Percentiles rank a stretch among this genome's conserved stretches.
phyloP scores from a whole-genome alignment of 1,140 invertebrate species.

The Heliothis virescens region DNA sequence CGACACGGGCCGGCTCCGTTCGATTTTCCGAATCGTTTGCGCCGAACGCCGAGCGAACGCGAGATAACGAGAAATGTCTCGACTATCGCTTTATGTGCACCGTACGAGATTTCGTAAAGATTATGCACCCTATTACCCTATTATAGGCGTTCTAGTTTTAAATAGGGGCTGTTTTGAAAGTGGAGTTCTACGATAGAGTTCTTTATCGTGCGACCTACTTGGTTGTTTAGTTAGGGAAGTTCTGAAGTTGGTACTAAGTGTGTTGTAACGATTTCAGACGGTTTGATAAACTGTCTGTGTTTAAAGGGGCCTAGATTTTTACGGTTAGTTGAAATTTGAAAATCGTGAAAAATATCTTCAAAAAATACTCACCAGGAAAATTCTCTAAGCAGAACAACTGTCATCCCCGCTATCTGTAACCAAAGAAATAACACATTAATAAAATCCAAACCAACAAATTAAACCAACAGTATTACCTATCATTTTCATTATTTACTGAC shows the following conservation, averaged over 20 bases:
- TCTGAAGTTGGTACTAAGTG: background rate
- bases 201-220: constrained; percentile 16
- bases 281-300: background rate
- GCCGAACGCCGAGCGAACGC: constrained; percentile 57
- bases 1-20: constrained; percentile 66
- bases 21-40: constrained; percentile 82
- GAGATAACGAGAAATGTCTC: constrained; percentile 77
- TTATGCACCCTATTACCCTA: constrained; percentile 51
- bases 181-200: constrained; percentile 3
- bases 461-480: background rate
- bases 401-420: constrained; percentile 64
- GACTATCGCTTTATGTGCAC: constrained; percentile 70
- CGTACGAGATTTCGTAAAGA: constrained; percentile 48
- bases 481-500: too few relatives aligned
- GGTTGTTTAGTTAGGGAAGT: background rate
- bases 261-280: constrained; percentile 10
- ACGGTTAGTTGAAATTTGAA: background rate
- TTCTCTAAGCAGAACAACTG: constrained; percentile 40
- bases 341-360: background rate
- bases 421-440: constrained; percentile 13
- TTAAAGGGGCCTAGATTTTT: too few relatives aligned
- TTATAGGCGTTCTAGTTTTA: constrained; percentile 44
- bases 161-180: constrained; percentile 13
- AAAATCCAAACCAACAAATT: background rate
- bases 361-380: constrained; percentile 55